Conservation (phyloP, 64 coral and sea anemone genomes). For the Porites australiensis region DNA sequence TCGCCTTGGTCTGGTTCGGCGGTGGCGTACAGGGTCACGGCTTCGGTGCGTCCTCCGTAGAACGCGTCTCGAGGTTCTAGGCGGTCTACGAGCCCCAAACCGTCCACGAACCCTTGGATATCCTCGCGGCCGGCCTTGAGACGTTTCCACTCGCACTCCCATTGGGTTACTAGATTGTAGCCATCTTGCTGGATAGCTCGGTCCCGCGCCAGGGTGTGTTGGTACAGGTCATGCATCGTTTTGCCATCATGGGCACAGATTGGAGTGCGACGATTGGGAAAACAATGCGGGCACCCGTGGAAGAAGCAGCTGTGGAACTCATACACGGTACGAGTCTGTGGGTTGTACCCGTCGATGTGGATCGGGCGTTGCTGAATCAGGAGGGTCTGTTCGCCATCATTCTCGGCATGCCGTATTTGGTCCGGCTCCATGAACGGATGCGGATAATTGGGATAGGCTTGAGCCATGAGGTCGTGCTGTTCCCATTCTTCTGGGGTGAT, state of each 20-base stretch:
- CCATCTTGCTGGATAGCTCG: not conserved
- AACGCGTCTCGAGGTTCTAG: conserved; percentile 9
- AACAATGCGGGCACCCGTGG: conserved; percentile 19
- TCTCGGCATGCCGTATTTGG: not conserved
- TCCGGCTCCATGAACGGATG: too few species aligned
- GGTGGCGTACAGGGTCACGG: not conserved
- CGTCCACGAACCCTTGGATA: not conserved
- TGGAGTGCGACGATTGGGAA: not conserved
- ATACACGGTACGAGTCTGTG: not conserved
- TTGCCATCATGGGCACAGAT: too few species aligned
- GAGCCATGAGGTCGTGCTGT: too few species aligned
- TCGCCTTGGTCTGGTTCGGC: not conserved
- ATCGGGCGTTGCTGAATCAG: accelerated
- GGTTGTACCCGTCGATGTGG: not conserved
- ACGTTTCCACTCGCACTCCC: conserved; percentile 4
- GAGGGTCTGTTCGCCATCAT: not conserved
- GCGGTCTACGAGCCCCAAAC: not conserved
- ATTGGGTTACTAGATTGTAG: not conserved
- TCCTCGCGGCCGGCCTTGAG: not conserved
- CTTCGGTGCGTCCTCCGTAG: conserved; percentile 53
- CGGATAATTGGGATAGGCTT: too few species aligned
- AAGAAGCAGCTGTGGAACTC: conserved; percentile 38
- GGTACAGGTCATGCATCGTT: not conserved
- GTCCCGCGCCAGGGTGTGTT: not conserved
- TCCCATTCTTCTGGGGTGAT: not conserved